Conservation (phyloP, 2,797 vertebrate genomes). For the Arrhamphus sclerolepis region DNA sequence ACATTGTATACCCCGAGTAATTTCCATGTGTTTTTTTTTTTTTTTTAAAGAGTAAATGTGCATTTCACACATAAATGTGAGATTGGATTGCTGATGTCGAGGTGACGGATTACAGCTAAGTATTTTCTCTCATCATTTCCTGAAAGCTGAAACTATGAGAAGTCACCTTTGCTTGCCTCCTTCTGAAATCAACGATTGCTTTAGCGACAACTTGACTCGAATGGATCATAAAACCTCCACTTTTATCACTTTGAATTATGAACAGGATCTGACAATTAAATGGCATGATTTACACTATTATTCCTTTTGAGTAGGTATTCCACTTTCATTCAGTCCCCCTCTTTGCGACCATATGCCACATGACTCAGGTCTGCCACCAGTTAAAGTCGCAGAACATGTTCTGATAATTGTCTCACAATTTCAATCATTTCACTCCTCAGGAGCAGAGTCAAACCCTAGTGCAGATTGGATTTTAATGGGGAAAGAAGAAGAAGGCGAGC, state of each 20-base stretch:
- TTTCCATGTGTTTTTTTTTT: too few relatives aligned
- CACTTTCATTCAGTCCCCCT: background rate
- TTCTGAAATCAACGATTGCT: background rate
- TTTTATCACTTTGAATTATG: background rate
- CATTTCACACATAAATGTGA: too few relatives aligned
- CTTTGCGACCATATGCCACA: background rate
- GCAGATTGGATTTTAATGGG: constrained; percentile 12
- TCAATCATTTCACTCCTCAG: background rate
- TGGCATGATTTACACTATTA: background rate
- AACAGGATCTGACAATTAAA: background rate
- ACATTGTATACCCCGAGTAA: too few relatives aligned
- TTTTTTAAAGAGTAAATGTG: too few relatives aligned
- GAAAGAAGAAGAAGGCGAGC: constrained; percentile 8
- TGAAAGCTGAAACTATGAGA: background rate
- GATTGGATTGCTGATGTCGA: too few relatives aligned
- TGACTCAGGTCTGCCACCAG: background rate
- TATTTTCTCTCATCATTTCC: background rate
- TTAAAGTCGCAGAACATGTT: background rate
- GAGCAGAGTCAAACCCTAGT: background rate
- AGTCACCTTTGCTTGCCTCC: constrained; percentile 1
- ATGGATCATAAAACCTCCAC: background rate
- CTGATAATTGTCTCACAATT: background rate
- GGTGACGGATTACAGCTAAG: too few relatives aligned
- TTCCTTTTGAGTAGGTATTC: background rate
- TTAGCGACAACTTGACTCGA: background rate